phyloP scores from a whole-genome alignment of 2,113 vertebrate genomes.

The Vimba vimba region DNA sequence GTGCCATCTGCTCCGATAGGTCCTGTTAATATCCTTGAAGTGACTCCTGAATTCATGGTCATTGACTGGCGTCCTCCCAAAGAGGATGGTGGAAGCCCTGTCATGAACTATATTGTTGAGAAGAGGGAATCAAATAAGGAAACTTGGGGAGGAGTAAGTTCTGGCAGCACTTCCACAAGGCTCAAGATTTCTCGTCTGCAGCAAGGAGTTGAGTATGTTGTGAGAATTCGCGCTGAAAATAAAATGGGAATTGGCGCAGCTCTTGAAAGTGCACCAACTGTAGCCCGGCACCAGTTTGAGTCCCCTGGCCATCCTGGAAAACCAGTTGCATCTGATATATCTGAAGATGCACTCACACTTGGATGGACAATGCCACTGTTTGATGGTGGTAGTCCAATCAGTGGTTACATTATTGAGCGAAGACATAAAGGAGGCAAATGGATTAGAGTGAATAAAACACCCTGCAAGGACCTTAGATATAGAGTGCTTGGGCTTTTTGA shows the following conservation, averaged over 20 bases:
- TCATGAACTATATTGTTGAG: conserved; percentile 95
- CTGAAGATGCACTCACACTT: conserved; percentile 91
- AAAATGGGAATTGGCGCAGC: conserved; percentile 95
- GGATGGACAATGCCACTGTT: conserved; percentile 92
- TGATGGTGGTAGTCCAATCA: conserved; percentile 95
- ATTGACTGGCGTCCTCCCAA: conserved; percentile 97
- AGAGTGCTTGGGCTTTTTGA: conserved; percentile 93
- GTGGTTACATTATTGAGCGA: conserved; percentile 93
- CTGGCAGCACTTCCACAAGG: conserved; percentile 86
- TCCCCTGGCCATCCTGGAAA: conserved; percentile 93
- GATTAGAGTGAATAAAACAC: conserved; percentile 94
- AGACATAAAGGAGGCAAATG: conserved; percentile 95
- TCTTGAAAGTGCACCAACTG: conserved; percentile 90
- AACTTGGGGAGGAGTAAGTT: conserved; percentile 93
- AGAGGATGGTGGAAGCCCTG: conserved; percentile 93
- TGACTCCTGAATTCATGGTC: conserved; percentile 92
- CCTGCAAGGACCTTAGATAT: conserved; percentile 89
- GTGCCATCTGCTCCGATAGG: conserved; percentile 96
- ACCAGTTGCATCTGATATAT: conserved; percentile 86
- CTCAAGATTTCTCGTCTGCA: conserved; percentile 90
- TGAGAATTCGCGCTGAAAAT: conserved; percentile 94
- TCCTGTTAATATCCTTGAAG: conserved; percentile 91
- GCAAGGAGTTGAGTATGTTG: conserved; percentile 90
- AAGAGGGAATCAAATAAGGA: conserved; percentile 94
- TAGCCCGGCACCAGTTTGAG: conserved; percentile 92